Conservation (phyloP, 2,888 invertebrate genomes). For the Sisyra terminalis region DNA sequence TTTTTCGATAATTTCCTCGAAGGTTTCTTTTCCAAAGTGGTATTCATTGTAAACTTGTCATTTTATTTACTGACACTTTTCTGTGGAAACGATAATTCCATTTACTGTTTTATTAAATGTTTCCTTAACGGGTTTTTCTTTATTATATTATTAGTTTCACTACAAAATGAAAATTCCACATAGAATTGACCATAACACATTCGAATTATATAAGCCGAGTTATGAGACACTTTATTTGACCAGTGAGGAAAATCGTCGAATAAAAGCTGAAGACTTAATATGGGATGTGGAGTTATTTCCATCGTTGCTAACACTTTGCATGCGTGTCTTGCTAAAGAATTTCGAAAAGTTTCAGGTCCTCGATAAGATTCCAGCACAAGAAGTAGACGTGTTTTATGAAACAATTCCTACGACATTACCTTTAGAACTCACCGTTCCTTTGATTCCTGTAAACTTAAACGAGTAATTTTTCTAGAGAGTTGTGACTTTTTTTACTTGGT, state of each 20-base stretch:
- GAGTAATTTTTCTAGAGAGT: not conserved
- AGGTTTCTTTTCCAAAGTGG: no score
- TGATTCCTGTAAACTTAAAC: conserved; percentile 27
- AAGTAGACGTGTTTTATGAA: conserved; percentile 40
- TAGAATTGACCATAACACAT: conserved; percentile 27
- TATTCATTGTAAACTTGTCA: not conserved
- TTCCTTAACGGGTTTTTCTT: not conserved
- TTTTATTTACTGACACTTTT: not conserved
- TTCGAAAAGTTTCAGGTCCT: conserved; percentile 36
- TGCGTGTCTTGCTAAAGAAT: conserved; percentile 30
- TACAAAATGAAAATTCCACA: conserved; percentile 21
- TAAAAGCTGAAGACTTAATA: conserved; percentile 33
- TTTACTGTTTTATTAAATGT: not conserved
- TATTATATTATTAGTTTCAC: not conserved
- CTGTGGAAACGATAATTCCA: not conserved
- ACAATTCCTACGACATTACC: conserved; percentile 39
- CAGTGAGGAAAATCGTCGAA: conserved; percentile 26
- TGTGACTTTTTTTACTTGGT: not conserved
- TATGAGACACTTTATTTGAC: conserved; percentile 18
- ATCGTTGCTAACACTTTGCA: conserved; percentile 29
- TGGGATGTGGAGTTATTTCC: conserved; percentile 34
- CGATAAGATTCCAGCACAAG: conserved; percentile 34
- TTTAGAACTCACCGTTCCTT: conserved; percentile 34
- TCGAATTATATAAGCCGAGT: conserved; percentile 28
- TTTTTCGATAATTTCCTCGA: not conserved